phyloP scores from a whole-genome alignment of 2,888 invertebrate species.

The Gisinianus flammeolus region DNA sequence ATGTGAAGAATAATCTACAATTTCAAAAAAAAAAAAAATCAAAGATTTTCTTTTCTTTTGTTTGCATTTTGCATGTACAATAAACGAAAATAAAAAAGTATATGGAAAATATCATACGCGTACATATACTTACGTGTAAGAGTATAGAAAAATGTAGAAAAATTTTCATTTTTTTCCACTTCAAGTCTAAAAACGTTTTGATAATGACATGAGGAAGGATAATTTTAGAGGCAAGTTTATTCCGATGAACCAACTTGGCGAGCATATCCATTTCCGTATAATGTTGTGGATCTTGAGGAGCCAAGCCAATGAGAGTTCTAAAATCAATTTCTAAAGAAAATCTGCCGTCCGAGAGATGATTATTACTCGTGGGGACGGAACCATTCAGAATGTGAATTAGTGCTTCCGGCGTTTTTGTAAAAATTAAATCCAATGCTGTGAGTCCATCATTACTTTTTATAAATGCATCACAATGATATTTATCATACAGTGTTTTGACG shows the following conservation, averaged over 20 bases:
- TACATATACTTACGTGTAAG: slow-evolving; percentile 25
- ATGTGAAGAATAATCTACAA: slow-evolving; percentile 12
- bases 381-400: slow-evolving; percentile 26
- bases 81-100: too few relatives aligned
- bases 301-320: slow-evolving; percentile 16
- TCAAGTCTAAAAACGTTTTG: slow-evolving; percentile 36
- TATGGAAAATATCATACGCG: too few relatives aligned
- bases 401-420: slow-evolving; percentile 29
- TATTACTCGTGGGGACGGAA: slow-evolving; percentile 19
- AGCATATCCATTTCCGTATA: slow-evolving; percentile 25
- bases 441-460: slow-evolving; percentile 11
- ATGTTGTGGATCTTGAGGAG: neutral
- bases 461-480: slow-evolving; percentile 26
- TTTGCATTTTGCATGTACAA: too few relatives aligned
- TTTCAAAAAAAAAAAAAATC: neutral
- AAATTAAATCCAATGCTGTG: slow-evolving; percentile 31
- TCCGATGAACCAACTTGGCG: slow-evolving; percentile 33
- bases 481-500: slow-evolving; percentile 20
- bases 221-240: slow-evolving; percentile 20
- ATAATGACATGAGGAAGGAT: slow-evolving; percentile 32
- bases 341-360: slow-evolving; percentile 35
- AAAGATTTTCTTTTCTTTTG: neutral
- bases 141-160: slow-evolving; percentile 16
- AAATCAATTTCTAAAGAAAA: slow-evolving; percentile 32
- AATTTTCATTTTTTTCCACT: slow-evolving; percentile 36